Conservation (phyloP, 2,888 invertebrate species). For the Homarus gammarus region DNA sequence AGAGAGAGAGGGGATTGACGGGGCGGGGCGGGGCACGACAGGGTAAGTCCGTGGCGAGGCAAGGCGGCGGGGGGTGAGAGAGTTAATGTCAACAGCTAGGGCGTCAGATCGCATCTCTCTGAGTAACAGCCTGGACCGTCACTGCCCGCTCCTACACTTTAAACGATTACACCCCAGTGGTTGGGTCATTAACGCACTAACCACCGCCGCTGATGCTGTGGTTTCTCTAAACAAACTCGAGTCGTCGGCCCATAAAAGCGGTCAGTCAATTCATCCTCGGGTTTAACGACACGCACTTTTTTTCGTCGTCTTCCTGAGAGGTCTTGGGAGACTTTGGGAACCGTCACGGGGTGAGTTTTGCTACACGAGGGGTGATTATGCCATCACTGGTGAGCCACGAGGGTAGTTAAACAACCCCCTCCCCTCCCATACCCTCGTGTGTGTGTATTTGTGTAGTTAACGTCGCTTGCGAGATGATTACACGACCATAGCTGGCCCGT, state of each 20-base stretch:
- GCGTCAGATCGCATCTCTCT: conserved; percentile 55
- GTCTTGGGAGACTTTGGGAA: neutral
- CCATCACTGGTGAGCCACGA: neutral
- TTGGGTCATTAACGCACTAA: conserved; percentile 23
- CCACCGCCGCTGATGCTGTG: neutral
- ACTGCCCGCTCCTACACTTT: neutral
- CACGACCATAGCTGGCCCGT: too few relatives aligned
- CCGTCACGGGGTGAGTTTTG: too few relatives aligned
- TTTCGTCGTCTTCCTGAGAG: neutral
- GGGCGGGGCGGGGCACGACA: neutral
- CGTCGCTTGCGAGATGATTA: too few relatives aligned
- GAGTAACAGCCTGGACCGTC: conserved; percentile 40
- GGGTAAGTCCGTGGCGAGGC: conserved; percentile 7
- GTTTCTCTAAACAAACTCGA: conserved; percentile 7
- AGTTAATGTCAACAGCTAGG: conserved; percentile 58
- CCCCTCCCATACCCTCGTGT: too few relatives aligned
- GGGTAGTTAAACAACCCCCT: too few relatives aligned
- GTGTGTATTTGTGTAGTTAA: too few relatives aligned
- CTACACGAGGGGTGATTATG: neutral
- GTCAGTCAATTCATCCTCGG: conserved; percentile 8
- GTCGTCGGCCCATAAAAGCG: conserved; percentile 24
- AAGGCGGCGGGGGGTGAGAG: conserved; percentile 29
- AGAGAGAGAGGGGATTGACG: neutral
- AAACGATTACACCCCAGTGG: conserved; percentile 7
- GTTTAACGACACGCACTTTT: neutral